Evolutionary conservation across 2,888 invertebrate genomes (phyloP).

Genomic region (Sipha maydis): DNA sequence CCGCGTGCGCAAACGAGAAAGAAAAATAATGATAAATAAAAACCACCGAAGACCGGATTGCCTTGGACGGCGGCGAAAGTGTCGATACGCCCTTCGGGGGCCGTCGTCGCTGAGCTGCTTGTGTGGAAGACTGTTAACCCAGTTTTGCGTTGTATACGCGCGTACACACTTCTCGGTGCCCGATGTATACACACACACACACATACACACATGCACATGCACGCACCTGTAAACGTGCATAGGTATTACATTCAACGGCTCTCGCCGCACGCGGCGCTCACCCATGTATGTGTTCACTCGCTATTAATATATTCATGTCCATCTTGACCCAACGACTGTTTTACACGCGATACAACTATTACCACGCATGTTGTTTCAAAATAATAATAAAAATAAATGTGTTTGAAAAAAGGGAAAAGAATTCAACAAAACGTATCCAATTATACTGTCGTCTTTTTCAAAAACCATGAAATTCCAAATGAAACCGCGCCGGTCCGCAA

Average conservation of each 20-base stretch:
- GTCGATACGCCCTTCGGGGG: constrained; percentile 60
- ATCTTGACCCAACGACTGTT: too few species aligned
- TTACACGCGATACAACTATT: too few species aligned
- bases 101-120: constrained; percentile 2
- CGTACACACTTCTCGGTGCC: neutral
- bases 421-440: too few species aligned
- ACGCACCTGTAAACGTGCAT: neutral
- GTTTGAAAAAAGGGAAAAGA: too few species aligned
- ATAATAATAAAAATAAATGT: too few species aligned
- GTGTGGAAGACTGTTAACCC: constrained; percentile 56
- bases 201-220: neutral
- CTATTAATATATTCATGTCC: neutral
- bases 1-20: neutral
- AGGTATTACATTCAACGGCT: neutral
- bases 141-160: constrained; percentile 17
- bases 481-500: too few species aligned
- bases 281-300: neutral
- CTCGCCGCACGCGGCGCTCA: neutral
- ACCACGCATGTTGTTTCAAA: too few species aligned
- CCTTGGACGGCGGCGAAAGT: constrained; percentile 61
- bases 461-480: too few species aligned
- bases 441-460: too few species aligned
- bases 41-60: constrained; percentile 54
- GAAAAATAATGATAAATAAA: constrained; percentile 30
- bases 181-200: neutral